These are phyloP conservation scores for Andrena praecox DNA, from an alignment of 2,888 invertebrate genomes.

Conservation along the genomic window DNA sequence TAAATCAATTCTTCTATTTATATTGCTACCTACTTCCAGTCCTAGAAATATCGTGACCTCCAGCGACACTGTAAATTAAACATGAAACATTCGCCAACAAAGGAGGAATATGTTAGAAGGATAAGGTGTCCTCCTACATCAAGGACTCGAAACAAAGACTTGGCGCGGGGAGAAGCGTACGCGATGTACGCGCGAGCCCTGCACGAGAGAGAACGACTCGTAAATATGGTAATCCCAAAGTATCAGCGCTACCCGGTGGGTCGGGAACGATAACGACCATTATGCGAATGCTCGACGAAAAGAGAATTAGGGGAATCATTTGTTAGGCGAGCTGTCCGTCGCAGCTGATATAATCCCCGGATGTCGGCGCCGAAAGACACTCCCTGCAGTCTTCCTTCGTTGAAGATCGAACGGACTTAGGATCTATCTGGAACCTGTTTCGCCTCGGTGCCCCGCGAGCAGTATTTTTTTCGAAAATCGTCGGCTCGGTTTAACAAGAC, in stretches of 20 bases:
- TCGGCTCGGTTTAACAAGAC: background rate
- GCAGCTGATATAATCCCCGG: conserved; percentile 82
- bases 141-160: conserved; percentile 24
- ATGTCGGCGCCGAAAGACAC: conserved; percentile 63
- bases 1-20: no score
- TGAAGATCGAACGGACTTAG: conserved; percentile 32
- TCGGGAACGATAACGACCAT: conserved; percentile 81
- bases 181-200: conserved; percentile 28
- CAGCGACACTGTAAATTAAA: no score
- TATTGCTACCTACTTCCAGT: no score
- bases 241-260: conserved; percentile 79
- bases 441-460: conserved; percentile 38
- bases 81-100: background rate
- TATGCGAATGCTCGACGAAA: conserved; percentile 82
- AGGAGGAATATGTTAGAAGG: background rate
- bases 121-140: conserved; percentile 4
- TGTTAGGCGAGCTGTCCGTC: conserved; percentile 83
- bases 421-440: conserved; percentile 59
- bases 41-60: no score
- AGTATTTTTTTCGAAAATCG: background rate
- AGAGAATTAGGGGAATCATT: conserved; percentile 84
- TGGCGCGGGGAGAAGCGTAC: conserved; percentile 5
- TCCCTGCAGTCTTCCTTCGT: conserved; percentile 51
- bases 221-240: conserved; percentile 83
- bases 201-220: conserved; percentile 52